These are phyloP conservation scores for Helogale parvula DNA, from an alignment of 2,113 vertebrate genomes.

Conservation along the genomic window DNA sequence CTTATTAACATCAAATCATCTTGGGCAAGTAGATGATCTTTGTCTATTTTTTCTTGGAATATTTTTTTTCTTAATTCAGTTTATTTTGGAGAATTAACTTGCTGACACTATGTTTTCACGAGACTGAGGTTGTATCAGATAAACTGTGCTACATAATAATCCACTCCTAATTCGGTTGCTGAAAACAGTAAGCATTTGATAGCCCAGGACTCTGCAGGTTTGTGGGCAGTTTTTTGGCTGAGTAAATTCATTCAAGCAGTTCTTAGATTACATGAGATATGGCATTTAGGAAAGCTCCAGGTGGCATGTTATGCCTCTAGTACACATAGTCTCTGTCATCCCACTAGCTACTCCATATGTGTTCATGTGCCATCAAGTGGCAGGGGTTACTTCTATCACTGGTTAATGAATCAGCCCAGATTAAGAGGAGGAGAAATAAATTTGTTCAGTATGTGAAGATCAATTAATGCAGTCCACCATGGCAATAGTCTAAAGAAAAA, in stretches of 20 bases:
- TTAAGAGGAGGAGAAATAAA: background rate
- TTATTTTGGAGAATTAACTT: slow-evolving; percentile 5
- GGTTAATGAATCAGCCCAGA: background rate
- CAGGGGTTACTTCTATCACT: background rate
- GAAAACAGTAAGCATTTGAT: background rate
- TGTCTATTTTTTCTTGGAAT: background rate
- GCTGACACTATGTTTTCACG: background rate
- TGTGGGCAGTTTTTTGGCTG: background rate
- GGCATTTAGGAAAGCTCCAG: background rate
- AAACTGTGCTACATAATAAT: background rate
- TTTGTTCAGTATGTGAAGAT: background rate
- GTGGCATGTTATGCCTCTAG: background rate
- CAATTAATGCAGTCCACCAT: background rate
- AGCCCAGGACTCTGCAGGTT: background rate
- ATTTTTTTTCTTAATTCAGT: background rate
- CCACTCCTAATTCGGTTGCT: background rate
- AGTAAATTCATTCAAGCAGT: background rate
- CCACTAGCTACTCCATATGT: background rate
- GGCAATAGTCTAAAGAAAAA: background rate
- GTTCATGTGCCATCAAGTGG: background rate
- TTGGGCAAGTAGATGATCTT: background rate
- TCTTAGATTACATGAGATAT: too few species aligned
- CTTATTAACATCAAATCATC: background rate
- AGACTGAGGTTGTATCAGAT: background rate
- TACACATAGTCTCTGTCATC: background rate